Base-by-base conservation (phyloP, 2,113 vertebrate species). In the Pelecanus crispus region DNA sequence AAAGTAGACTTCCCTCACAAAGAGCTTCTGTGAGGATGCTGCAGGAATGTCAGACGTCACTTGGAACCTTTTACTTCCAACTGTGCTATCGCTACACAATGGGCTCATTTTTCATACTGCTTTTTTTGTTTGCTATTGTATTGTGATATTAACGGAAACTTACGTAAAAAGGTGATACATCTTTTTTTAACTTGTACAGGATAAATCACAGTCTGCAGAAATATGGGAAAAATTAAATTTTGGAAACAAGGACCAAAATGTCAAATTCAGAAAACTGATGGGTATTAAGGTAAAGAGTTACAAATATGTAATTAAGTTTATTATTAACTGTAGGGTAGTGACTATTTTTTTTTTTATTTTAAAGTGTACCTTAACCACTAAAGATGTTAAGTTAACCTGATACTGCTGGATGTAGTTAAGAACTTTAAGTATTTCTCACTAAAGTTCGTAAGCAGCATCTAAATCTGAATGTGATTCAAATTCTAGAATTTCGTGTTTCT, bases 201-300 rank as follows among this genome's bases (percentile, higher is more conserved):
- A 99, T 96, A 99, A 99, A 96, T 99, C 99, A 9, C 99, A 99
- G 91, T 99, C 99, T 85, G 99, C 99, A 90, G 99, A 99, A 98
- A 98, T 99, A 94, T 99, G 99, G 99, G 99, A 99, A 96, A 99
- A 99, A 63, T 70, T 99, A 13, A 99, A 99, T 97, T 99, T 99
- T 97, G 99, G 99, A 97, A 99, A 99, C 96, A 99, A 99, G 98
- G 99, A 99, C 99, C 99, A 99, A 99, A 99, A 99, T 91, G 99
- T 99, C 47, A 99, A 99, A 97, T 99, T 99, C 97, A 99, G 99
- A 89, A 99, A 99, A 97, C 96, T 99, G 79, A 99, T 99, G 99
- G 99, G 99, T 88, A 99, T 99, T 97, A 99, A 99, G 98, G 99
- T 99, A 97, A 97, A 97, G 96, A 49, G 18, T 75, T 91, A 14